These are phyloP conservation scores for Etheostoma nigrum DNA, from an alignment of 2,797 vertebrate genomes.

Conservation along the genomic window DNA sequence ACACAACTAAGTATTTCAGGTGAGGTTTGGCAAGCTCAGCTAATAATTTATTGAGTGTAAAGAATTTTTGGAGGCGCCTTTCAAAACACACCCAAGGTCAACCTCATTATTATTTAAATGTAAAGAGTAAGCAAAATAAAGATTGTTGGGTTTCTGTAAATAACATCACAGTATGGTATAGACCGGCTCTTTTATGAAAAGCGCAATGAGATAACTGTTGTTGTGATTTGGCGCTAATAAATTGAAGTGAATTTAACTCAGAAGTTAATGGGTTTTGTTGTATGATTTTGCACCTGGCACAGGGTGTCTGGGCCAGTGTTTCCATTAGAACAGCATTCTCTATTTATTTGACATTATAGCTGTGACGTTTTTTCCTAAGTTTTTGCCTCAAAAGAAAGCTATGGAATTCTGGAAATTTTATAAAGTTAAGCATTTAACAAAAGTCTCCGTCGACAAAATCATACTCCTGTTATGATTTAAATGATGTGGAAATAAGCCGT, in stretches of 20 bases:
- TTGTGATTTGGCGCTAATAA: too few species aligned
- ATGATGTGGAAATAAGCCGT: slow-evolving; percentile 12
- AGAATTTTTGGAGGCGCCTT: too few species aligned
- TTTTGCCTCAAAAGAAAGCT: slow-evolving; percentile 7
- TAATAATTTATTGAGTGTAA: not conserved
- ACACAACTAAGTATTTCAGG: not conserved
- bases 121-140: not conserved
- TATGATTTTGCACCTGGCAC: not conserved
- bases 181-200: too few species aligned
- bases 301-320: not conserved
- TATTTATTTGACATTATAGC: not conserved
- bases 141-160: too few species aligned
- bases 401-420: slow-evolving; percentile 4
- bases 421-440: not conserved
- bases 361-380: not conserved
- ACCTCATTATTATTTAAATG: too few species aligned
- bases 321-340: not conserved
- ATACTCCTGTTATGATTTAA: slow-evolving; percentile 3
- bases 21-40: not conserved
- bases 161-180: too few species aligned
- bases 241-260: too few species aligned
- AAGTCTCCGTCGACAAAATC: not conserved
- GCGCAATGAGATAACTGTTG: too few species aligned
- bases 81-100: too few species aligned
- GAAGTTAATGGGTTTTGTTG: not conserved